Conservation (phyloP, 2,888 invertebrate genomes). For the Leptinotarsa haldemani region DNA sequence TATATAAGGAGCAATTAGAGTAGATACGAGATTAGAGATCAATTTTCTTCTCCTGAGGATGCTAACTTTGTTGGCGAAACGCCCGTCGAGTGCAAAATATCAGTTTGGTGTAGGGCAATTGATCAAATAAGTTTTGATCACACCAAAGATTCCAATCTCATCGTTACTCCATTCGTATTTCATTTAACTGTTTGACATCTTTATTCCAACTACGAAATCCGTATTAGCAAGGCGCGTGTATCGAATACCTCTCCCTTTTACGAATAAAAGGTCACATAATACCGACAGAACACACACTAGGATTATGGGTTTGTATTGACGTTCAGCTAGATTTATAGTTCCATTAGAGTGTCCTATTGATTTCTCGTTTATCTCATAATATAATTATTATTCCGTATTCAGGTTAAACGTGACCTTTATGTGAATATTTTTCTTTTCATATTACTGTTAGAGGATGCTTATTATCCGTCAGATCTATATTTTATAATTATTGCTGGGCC, state of each 20-base stretch:
- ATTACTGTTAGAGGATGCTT: constrained; percentile 29
- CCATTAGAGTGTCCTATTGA: constrained; percentile 30
- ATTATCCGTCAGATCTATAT: constrained; percentile 33
- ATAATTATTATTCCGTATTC: constrained; percentile 31
- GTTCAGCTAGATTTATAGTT: constrained; percentile 26
- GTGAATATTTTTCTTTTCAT: constrained; percentile 12
- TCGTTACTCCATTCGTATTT: too few relatives aligned
- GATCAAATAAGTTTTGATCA: too few relatives aligned
- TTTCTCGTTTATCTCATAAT: constrained; percentile 27
- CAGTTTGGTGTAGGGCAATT: too few relatives aligned
- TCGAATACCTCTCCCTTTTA: constrained; percentile 5
- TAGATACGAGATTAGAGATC: too few relatives aligned
- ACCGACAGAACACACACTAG: constrained; percentile 9
- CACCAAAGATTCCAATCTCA: too few relatives aligned
- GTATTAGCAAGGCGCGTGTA: neutral
- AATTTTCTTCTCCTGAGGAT: too few relatives aligned
- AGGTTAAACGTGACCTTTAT: constrained; percentile 30
- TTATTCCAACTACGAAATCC: constrained; percentile 10
- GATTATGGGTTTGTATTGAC: constrained; percentile 20
- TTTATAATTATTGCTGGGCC: constrained; percentile 29
- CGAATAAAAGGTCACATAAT: constrained; percentile 20
- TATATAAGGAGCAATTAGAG: too few relatives aligned
- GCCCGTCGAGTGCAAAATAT: too few relatives aligned
- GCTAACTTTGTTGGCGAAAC: too few relatives aligned
- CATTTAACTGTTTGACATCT: neutral